These are phyloP conservation scores for Diorhabda carinulata DNA, from an alignment of 1,140 invertebrate genomes.

Conservation along the genomic window DNA sequence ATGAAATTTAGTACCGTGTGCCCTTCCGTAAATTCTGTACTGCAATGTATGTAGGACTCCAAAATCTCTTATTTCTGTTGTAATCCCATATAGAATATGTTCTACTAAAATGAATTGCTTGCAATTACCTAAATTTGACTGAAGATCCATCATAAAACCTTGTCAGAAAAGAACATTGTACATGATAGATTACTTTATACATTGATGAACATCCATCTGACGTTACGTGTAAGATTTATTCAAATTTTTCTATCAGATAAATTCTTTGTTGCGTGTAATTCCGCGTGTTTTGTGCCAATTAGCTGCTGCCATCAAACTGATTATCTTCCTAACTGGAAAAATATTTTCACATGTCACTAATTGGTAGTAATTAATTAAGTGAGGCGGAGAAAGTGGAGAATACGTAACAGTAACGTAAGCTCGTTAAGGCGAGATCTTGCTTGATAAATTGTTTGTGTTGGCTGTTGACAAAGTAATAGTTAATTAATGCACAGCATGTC, in stretches of 20 bases:
- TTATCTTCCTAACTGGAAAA: not conserved
- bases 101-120: too few relatives aligned
- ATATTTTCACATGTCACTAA: constrained; percentile 9
- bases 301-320: not conserved
- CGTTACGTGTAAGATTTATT: too few relatives aligned
- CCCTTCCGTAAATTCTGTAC: too few relatives aligned
- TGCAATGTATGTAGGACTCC: too few relatives aligned
- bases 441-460: constrained; percentile 24
- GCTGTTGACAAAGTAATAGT: constrained; percentile 22
- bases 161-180: too few relatives aligned
- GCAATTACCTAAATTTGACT: too few relatives aligned
- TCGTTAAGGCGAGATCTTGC: constrained; percentile 18
- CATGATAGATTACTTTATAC: too few relatives aligned
- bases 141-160: too few relatives aligned
- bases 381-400: constrained; percentile 12
- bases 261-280: not conserved
- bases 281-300: not conserved
- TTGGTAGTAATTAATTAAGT: constrained; percentile 20
- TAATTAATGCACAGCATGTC: constrained; percentile 22
- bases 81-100: too few relatives aligned
- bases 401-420: constrained; percentile 12
- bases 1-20: too few relatives aligned
- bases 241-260: not conserved
- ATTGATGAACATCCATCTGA: too few relatives aligned
- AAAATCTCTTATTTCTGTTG: too few relatives aligned